These are phyloP conservation scores for Pocillopora damicornis DNA, from an alignment of 64 coral and sea anemone genomes.

Conservation along the genomic window DNA sequence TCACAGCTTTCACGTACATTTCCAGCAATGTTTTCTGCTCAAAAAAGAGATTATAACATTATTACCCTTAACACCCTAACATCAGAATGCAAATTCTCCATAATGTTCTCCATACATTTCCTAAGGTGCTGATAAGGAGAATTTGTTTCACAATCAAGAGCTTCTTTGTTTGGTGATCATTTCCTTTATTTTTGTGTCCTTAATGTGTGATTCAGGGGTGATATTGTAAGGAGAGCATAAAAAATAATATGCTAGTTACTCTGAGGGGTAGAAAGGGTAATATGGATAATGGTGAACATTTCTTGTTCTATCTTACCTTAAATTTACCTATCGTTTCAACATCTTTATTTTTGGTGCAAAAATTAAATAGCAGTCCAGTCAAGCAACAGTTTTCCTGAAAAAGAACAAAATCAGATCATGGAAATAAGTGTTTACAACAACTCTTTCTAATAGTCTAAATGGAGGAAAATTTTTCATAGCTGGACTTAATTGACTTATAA, in stretches of 20 bases:
- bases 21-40: slow-evolving; percentile 80
- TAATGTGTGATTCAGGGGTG: too few species aligned
- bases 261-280: too few species aligned
- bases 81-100: neutral
- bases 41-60: neutral
- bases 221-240: too few species aligned
- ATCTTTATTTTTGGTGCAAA: slow-evolving; percentile 76
- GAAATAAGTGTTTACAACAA: neutral
- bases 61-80: neutral
- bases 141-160: too few species aligned
- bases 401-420: neutral
- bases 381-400: slow-evolving; percentile 62
- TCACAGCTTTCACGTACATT: slow-evolving; percentile 75
- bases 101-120: too few species aligned
- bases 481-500: too few species aligned
- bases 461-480: too few species aligned
- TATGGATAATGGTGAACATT: neutral
- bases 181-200: too few species aligned
- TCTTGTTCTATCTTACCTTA: slow-evolving; percentile 47
- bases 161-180: neutral
- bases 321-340: slow-evolving; percentile 52
- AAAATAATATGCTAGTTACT: too few species aligned
- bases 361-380: slow-evolving; percentile 76
- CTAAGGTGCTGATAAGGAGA: too few species aligned
- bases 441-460: too few species aligned